Base-by-base conservation (phyloP, 2,888 invertebrate genomes). In the Pammene aurita region DNA sequence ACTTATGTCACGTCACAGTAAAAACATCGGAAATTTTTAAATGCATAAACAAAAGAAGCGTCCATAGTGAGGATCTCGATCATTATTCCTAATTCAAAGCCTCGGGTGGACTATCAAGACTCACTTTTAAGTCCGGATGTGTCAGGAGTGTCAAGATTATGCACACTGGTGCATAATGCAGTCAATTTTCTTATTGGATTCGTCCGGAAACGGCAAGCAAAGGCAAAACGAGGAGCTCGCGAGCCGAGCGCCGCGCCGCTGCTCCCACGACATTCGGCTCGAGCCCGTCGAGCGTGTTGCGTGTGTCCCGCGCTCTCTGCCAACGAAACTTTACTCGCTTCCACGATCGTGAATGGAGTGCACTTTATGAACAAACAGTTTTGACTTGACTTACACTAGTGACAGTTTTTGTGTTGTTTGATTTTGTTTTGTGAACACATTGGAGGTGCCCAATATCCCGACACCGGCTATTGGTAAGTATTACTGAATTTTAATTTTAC, bases 361-460 rank as follows among this genome's bases (percentile, higher is more conserved):
- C 76, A 87, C 85, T 83, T 83, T 81, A 83, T 81, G 77, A 81
- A 79, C 77, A 74, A 52, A 52, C 50, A 62, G 77, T 80, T 81
- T 80, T 82, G 77, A 80, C 80, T 79, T 75, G 73, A 77, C 75
- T 84, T 81, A 84, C 83, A 84, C 82, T 83, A 80, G 81, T 78
- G 80, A 87, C 86, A 82, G 85, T 90, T 86, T 84, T 83, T 84
- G 89, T 90, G 89, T 86, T 90, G 90, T 90, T 88, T 62, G 35
- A 83, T 80, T 83, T 78, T 82, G 79, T 88, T 85, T 80, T 84
- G 91, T 92, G 90, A 84, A 54, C 68, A 85, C 82, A 83, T 90
- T 88, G 90, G 89, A 89, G 86, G 88, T 87, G 85, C 84, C 84
- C 86, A 87, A 87, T 85, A 87, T 88, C 87, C 84, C 85, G 81